Evolutionary conservation across 2,888 invertebrate species (phyloP).

Genomic region (Xestia ashworthii): DNA sequence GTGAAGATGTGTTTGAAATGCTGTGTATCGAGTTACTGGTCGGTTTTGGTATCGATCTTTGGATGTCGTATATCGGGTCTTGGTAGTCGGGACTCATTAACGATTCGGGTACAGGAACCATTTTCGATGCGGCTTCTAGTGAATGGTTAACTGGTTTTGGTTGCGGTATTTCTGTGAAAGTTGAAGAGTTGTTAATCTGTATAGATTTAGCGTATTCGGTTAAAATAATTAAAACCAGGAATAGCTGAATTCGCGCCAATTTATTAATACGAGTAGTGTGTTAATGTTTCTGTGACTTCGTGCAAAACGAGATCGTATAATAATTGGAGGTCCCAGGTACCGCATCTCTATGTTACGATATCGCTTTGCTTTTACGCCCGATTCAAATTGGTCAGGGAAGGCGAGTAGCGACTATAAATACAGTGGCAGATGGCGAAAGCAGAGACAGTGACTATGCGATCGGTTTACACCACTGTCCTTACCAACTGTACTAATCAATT

Average conservation of each 20-base stretch:
- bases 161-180: constrained; percentile 64
- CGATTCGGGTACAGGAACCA: constrained; percentile 97
- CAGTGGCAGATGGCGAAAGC: neutral
- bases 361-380: neutral
- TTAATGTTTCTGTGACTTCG: neutral
- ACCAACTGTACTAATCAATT: neutral
- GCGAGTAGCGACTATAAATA: neutral
- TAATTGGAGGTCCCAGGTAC: neutral
- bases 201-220: neutral
- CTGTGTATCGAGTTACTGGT: constrained; percentile 74
- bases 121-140: constrained; percentile 95
- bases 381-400: neutral
- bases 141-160: constrained; percentile 88
- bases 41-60: constrained; percentile 81
- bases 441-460: neutral
- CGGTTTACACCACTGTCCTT: neutral
- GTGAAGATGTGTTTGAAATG: constrained; percentile 75
- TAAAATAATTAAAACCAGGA: neutral
- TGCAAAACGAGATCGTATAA: neutral
- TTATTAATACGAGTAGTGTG: neutral
- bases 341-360: neutral
- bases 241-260: neutral
- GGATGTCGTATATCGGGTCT: constrained; percentile 88
- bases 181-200: neutral
- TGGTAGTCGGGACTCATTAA: constrained; percentile 96